phyloP scores from a whole-genome alignment of 1,140 invertebrate genomes.

The Diplogasteroides magnus region DNA sequence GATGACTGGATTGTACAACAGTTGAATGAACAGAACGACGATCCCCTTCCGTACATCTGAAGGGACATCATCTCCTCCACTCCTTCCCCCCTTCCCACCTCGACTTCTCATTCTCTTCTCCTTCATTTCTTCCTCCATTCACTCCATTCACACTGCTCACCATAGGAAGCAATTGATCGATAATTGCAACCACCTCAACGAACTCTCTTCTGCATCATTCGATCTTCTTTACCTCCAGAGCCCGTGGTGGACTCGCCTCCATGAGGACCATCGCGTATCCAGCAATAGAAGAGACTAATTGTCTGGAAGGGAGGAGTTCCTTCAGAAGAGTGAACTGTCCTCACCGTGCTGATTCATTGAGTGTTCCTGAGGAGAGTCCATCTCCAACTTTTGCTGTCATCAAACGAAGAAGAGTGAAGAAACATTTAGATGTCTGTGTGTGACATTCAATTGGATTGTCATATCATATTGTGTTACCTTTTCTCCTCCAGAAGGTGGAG shows the following conservation, averaged over 20 bases:
- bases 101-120: too few relatives aligned
- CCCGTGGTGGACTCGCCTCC: constrained; percentile 64
- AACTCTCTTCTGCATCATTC: neutral
- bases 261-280: constrained; percentile 43
- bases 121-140: constrained; percentile 10
- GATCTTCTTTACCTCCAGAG: constrained; percentile 64
- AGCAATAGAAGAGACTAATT: constrained; percentile 25
- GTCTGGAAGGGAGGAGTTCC: neutral
- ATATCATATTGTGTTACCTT: too few relatives aligned
- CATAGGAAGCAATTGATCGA: constrained; percentile 83
- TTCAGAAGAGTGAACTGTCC: neutral
- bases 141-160: constrained; percentile 74
- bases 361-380: neutral
- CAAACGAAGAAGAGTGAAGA: neutral
- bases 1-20: constrained; percentile 90
- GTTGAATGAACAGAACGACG: constrained; percentile 57
- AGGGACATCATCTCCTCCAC: too few relatives aligned
- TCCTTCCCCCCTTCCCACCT: too few relatives aligned
- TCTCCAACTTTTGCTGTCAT: neutral
- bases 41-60: constrained; percentile 5
- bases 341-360: neutral
- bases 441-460: too few relatives aligned
- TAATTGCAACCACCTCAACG: constrained; percentile 71
- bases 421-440: too few relatives aligned
- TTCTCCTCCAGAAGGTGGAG: too few relatives aligned